Evolutionary conservation across 1,140 invertebrate species (phyloP).

Genomic region (Hestina assimilis): DNA sequence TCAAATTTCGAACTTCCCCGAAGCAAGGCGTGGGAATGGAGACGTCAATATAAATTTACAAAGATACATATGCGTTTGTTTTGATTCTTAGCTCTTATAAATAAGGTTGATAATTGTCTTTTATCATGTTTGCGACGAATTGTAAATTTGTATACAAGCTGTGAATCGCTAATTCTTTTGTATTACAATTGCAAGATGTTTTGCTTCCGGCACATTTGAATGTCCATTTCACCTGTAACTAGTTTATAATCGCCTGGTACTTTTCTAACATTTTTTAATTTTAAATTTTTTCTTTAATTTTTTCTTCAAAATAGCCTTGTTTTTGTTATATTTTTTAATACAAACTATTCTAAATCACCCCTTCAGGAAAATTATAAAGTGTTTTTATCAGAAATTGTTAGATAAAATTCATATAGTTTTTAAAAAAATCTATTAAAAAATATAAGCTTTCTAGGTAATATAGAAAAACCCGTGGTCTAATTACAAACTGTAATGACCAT

Average conservation of each 20-base stretch:
- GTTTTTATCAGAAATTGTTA: too few species aligned
- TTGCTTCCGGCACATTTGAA: slow-evolving; percentile 43
- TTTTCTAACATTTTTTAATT: slow-evolving; percentile 2
- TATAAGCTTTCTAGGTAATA: too few species aligned
- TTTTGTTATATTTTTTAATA: too few species aligned
- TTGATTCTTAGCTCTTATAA: neutral
- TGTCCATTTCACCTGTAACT: slow-evolving; percentile 30
- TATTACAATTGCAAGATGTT: slow-evolving; percentile 43
- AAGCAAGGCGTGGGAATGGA: slow-evolving; percentile 44
- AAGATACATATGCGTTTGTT: slow-evolving; percentile 5
- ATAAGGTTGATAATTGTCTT: slow-evolving; percentile 24
- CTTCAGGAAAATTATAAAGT: too few species aligned
- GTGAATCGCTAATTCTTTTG: slow-evolving; percentile 47
- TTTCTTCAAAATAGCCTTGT: too few species aligned
- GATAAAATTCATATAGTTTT: too few species aligned
- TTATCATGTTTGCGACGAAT: neutral
- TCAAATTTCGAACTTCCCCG: slow-evolving; percentile 31
- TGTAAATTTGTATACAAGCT: slow-evolving; percentile 26
- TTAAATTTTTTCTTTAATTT: neutral
- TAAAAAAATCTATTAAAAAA: too few species aligned
- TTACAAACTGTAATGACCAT: too few species aligned
- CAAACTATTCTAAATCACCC: too few species aligned
- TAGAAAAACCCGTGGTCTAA: too few species aligned
- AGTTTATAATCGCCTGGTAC: slow-evolving; percentile 21
- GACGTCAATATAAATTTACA: slow-evolving; percentile 26